Conservation (phyloP, 2,113 vertebrate genomes). For the Neodontobutis hainanensis region DNA sequence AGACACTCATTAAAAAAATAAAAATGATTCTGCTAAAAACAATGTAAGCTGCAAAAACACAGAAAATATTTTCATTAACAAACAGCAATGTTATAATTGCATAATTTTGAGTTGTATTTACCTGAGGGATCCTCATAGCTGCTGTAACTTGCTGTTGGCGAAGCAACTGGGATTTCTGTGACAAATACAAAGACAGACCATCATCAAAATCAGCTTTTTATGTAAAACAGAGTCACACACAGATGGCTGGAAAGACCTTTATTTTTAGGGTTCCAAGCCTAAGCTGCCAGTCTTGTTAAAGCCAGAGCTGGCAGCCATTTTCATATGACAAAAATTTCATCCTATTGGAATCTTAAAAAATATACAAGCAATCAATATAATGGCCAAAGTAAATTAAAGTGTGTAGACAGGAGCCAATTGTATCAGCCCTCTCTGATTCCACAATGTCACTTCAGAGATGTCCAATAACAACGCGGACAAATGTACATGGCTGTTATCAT, state of each 20-base stretch:
- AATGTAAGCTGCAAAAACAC: too few relatives aligned
- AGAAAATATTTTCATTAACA: too few relatives aligned
- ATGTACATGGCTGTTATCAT: slow-evolving; percentile 26
- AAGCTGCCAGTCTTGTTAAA: slow-evolving; percentile 52
- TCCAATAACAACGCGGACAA: slow-evolving; percentile 14
- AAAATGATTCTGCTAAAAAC: too few relatives aligned
- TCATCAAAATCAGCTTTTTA: neutral
- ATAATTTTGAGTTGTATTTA: slow-evolving; percentile 57
- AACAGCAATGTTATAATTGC: too few relatives aligned
- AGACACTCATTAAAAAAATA: too few relatives aligned
- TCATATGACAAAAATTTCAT: slow-evolving; percentile 54
- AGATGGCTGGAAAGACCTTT: slow-evolving; percentile 30
- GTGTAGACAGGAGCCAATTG: slow-evolving; percentile 41
- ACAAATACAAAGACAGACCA: slow-evolving; percentile 26
- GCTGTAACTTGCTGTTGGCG: slow-evolving; percentile 86
- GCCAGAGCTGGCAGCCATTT: slow-evolving; percentile 51
- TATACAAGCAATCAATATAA: slow-evolving; percentile 53
- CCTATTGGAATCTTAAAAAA: slow-evolving; percentile 57
- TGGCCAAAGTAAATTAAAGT: neutral
- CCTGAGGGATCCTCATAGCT: slow-evolving; percentile 92
- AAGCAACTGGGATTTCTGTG: slow-evolving; percentile 91
- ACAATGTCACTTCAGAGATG: slow-evolving; percentile 17
- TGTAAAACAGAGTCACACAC: slow-evolving; percentile 1
- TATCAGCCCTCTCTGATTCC: slow-evolving; percentile 31
- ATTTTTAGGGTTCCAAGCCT: slow-evolving; percentile 34